A percentile compares a stretch with the other conserved stretches of the same genome.
These are phyloP conservation scores for Lepidochrysops patricia DNA, from an alignment of 2,888 invertebrate species.

Conservation along the genomic window DNA sequence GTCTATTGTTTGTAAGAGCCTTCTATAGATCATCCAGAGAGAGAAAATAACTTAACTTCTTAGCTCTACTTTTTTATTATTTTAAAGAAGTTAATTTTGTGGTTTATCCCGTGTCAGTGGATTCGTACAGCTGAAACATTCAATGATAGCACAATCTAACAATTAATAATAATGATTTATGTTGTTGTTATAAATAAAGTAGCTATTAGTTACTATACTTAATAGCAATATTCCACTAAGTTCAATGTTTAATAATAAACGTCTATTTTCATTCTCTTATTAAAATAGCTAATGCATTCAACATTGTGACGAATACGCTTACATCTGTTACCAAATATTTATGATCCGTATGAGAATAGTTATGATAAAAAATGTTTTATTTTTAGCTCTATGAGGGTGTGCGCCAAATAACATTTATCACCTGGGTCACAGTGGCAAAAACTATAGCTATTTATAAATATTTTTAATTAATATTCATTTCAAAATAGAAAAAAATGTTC, in stretches of 20 bases:
- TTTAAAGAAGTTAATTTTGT: too few relatives aligned
- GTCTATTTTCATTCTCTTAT: neutral
- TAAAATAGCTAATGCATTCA: neutral
- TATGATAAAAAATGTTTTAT: constrained; percentile 42
- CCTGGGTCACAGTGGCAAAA: constrained; percentile 53
- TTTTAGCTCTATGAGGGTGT: constrained; percentile 43
- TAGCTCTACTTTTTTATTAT: too few relatives aligned
- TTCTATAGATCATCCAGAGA: neutral
- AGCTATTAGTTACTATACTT: too few relatives aligned
- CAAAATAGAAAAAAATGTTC: neutral
- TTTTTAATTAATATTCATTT: neutral
- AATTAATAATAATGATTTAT: too few relatives aligned
- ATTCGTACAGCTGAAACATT: too few relatives aligned
- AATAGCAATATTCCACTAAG: too few relatives aligned
- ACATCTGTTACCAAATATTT: constrained; percentile 27
- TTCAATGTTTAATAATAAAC: neutral
- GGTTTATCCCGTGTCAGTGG: too few relatives aligned
- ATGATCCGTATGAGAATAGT: constrained; percentile 33
- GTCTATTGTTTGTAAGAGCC: too few relatives aligned
- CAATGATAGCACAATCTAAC: too few relatives aligned
- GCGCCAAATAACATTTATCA: constrained; percentile 32
- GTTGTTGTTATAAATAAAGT: too few relatives aligned
- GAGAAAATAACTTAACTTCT: too few relatives aligned
- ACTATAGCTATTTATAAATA: constrained; percentile 31
- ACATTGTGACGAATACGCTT: constrained; percentile 5